A percentile compares a stretch with the other conserved stretches of the same genome.
phyloP scores from a whole-genome alignment of 2,888 invertebrate genomes.

The Anthrax anthrax region DNA sequence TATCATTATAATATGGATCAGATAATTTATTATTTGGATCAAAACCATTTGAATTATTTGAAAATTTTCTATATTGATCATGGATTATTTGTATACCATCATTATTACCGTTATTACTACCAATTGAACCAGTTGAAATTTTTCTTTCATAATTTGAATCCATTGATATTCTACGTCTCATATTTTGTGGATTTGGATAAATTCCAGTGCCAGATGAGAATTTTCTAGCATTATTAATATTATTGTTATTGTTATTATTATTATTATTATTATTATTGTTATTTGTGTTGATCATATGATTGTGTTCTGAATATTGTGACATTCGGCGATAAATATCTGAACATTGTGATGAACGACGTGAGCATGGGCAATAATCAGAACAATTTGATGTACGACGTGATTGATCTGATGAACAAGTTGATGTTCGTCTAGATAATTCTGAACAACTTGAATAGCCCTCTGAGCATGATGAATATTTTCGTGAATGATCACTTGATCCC shows the following conservation, averaged over 20 bases:
- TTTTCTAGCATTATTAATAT: background rate
- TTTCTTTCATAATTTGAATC: slow-evolving; percentile 27
- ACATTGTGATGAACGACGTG: slow-evolving; percentile 28
- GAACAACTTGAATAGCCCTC: slow-evolving; percentile 26
- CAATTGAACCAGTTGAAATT: slow-evolving; percentile 20
- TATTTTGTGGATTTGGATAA: slow-evolving; percentile 16
- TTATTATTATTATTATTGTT: slow-evolving; percentile 14
- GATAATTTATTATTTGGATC: slow-evolving; percentile 30
- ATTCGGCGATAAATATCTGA: slow-evolving; percentile 25
- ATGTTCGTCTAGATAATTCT: slow-evolving; percentile 29
- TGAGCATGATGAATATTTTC: slow-evolving; percentile 31
- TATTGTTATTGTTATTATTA: slow-evolving; percentile 14
- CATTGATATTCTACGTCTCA: slow-evolving; percentile 25
- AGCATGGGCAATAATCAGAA: slow-evolving; percentile 29
- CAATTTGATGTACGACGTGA: slow-evolving; percentile 29
- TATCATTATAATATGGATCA: slow-evolving; percentile 29
- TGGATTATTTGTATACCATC: background rate
- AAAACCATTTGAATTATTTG: slow-evolving; percentile 26
- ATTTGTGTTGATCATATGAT: slow-evolving; percentile 39
- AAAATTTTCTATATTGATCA: slow-evolving; percentile 29
- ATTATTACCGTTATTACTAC: slow-evolving; percentile 3
- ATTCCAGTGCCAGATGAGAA: background rate
- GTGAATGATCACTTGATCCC: slow-evolving; percentile 19
- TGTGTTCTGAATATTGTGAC: slow-evolving; percentile 34
- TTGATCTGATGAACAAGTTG: slow-evolving; percentile 24